Evolutionary conservation across 2,888 invertebrate species (phyloP), one percentile per base, ranked within the genome.

Genomic region (Hirtodrosophila duncani): DNA sequence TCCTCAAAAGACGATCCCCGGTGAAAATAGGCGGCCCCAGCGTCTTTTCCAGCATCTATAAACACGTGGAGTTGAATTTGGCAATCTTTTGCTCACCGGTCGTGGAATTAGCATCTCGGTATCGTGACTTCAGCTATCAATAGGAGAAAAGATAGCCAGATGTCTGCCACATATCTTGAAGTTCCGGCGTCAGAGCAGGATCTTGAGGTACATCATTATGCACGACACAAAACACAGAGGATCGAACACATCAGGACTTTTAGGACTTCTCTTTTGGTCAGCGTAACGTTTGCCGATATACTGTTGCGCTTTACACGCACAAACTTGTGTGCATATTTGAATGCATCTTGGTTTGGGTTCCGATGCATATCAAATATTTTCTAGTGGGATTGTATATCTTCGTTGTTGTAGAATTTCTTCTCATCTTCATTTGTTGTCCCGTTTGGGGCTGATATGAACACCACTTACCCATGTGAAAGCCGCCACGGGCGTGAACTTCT

Each of bases 391-490:
- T n/a, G n/a, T n/a, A n/a, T n/a, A n/a, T n/a, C n/a, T n/a, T n/a
- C n/a, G n/a, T n/a, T n/a, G n/a, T 33, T 20, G 20, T 20, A 33
- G 33, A 8, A 33, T 20, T 10, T 33, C 11, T 20, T 8, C 20
- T 20, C n/a, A n/a, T n/a, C n/a, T n/a, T n/a, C n/a, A n/a, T 33
- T 33, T 5, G 33, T 18, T 7, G 20, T 10, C 33, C 10, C 33
- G 5, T 11, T 18, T 4, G 18, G 5, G 8, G 6, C 10, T 9
- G 7, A 5, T 9, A 20, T 33, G 18, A n/a, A 20, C 3, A 10
- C 30, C 30, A 30, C 30, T 30, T 30, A 9, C 14, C 16, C 30
- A 30, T 30, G 9, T 30, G 30, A 14, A 30, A 30, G n/a, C 30
- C 30, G 16, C 30, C 30, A 14, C 30, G 2, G 7, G 11, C 16